A percentile compares a stretch with the other conserved stretches of the same genome.
Evolutionary conservation across 2,113 vertebrate species (phyloP).

Genomic region (Guaruba guarouba): DNA sequence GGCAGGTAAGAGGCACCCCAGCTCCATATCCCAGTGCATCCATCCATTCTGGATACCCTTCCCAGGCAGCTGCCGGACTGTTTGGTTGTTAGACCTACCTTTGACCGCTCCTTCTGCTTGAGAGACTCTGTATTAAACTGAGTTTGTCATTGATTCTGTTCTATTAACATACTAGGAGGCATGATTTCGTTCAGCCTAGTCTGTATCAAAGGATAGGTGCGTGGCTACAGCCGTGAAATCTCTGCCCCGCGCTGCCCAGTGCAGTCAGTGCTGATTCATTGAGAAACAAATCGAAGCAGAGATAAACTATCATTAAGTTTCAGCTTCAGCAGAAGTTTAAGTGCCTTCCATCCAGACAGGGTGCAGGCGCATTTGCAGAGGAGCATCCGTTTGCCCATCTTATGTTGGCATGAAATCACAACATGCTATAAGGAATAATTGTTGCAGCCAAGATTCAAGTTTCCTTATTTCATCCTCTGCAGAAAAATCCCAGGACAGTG

Average conservation of each 20-base stretch:
- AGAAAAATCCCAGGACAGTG: constrained; percentile 93
- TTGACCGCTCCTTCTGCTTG: not conserved
- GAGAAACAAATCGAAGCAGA: not conserved
- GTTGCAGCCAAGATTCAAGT: rapidly evolving
- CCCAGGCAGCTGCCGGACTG: not conserved
- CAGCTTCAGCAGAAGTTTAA: not conserved
- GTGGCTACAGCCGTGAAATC: not conserved
- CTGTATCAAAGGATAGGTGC: not conserved
- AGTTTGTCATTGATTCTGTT: not conserved
- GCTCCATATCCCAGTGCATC: not conserved
- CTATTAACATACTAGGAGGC: not conserved
- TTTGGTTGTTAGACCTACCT: not conserved
- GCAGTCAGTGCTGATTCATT: not conserved
- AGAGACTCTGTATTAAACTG: not conserved
- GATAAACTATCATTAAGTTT: not conserved
- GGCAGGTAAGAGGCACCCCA: constrained; percentile 79
- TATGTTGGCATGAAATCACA: rapidly evolving
- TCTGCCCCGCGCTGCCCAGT: rapidly evolving
- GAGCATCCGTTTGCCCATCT: not conserved
- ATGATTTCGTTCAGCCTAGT: not conserved
- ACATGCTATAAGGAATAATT: rapidly evolving
- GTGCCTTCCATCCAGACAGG: not conserved
- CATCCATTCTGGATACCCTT: not conserved
- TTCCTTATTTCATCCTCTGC: not conserved
- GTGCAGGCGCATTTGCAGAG: not conserved